Conservation (phyloP, 2,797 vertebrate species). For the Jordanella pulchra region DNA sequence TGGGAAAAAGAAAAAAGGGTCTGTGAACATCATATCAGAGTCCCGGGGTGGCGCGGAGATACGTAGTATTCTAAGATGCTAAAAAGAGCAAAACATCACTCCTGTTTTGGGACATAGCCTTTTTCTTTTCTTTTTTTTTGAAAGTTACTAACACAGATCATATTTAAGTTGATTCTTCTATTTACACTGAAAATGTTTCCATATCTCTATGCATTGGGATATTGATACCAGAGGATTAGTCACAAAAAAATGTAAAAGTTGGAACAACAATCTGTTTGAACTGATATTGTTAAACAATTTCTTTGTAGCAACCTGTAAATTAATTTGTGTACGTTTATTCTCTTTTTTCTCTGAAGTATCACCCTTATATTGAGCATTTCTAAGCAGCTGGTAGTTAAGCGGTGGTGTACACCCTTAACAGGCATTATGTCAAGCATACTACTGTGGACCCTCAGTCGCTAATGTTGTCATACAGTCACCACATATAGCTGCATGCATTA, state of each 20-base stretch:
- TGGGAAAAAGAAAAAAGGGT: background rate
- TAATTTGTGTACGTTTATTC: no score
- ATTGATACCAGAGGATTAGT: background rate
- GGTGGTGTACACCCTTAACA: no score
- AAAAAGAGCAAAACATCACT: background rate
- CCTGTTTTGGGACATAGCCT: background rate
- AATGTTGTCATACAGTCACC: no score
- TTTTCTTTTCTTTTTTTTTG: no score
- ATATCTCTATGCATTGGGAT: background rate
- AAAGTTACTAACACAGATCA: background rate
- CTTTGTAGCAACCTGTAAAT: background rate
- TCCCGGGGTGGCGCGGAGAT: background rate
- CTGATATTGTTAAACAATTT: background rate
- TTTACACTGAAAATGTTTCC: background rate
- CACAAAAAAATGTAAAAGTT: background rate
- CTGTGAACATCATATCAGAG: background rate
- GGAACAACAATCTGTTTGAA: background rate
- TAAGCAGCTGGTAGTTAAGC: background rate
- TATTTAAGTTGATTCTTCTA: background rate
- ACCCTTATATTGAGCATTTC: background rate
- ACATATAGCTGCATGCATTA: no score
- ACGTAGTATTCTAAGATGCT: background rate
- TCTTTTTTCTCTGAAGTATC: background rate
- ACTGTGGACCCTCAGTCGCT: no score
- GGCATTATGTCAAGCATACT: no score